Percentiles rank a stretch among this genome's conserved stretches.
Evolutionary conservation across 1,140 invertebrate genomes (phyloP).

Genomic region (Plectrocnemia conspersa): DNA sequence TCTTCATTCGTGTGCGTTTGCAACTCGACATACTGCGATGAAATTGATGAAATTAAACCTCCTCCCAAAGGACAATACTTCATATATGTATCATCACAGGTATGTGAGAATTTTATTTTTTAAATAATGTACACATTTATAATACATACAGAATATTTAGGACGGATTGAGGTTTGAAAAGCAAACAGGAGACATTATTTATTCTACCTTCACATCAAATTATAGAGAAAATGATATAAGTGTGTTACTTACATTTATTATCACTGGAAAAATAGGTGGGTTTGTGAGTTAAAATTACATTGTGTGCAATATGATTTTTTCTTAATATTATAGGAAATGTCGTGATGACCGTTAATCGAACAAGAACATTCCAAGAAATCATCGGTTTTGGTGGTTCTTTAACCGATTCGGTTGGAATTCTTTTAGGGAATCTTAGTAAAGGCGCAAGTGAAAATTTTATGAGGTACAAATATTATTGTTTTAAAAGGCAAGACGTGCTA

Average conservation of each 20-base stretch:
- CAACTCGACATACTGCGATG: conserved; percentile 79
- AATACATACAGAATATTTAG: neutral
- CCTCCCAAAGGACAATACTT: neutral
- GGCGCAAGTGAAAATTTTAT: conserved; percentile 57
- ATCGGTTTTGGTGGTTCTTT: conserved; percentile 83
- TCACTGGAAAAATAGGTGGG: no score
- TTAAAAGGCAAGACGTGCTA: neutral
- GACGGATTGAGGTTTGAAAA: conserved; percentile 2
- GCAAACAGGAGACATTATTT: no score
- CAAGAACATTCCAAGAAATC: conserved; percentile 54
- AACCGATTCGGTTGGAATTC: conserved; percentile 76
- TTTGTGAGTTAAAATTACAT: no score
- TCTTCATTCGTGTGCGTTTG: conserved; percentile 76
- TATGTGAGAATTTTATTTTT: no score
- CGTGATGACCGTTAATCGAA: conserved; percentile 38
- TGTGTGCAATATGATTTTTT: no score
- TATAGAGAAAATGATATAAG: no score
- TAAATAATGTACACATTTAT: neutral
- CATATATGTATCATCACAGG: conserved; percentile 1
- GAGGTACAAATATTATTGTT: conserved; percentile 43
- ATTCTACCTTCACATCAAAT: no score
- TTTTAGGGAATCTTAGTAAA: conserved; percentile 59
- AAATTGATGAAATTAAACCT: conserved; percentile 41
- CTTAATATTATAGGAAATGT: conserved; percentile 20
- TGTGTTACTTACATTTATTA: no score